phyloP scores from a whole-genome alignment of 2,888 invertebrate species.

The Bombyx huttoni region DNA sequence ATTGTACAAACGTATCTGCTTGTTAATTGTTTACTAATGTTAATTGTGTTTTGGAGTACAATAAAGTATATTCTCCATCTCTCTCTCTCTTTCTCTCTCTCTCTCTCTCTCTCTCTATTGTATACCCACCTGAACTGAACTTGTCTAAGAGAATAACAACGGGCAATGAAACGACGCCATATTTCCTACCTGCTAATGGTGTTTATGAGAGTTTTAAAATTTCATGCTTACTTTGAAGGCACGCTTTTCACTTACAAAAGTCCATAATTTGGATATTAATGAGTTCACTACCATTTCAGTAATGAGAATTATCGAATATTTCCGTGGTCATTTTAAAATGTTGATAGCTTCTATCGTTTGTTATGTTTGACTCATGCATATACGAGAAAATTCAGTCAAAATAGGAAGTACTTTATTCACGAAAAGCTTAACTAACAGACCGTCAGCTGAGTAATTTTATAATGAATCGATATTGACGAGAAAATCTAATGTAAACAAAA shows the following conservation, averaged over 20 bases:
- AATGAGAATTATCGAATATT: too few relatives aligned
- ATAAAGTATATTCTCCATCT: too few relatives aligned
- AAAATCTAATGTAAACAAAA: not conserved
- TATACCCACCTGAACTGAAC: conserved; percentile 12
- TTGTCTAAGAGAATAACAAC: conserved; percentile 14
- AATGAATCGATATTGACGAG: not conserved
- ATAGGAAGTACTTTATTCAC: not conserved
- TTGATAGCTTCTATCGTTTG: too few relatives aligned
- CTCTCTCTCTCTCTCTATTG: too few relatives aligned
- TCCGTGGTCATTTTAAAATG: too few relatives aligned
- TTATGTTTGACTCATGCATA: too few relatives aligned
- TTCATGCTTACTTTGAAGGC: conserved; percentile 46
- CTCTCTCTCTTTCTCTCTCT: too few relatives aligned
- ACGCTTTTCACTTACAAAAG: conserved; percentile 38
- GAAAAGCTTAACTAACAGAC: not conserved
- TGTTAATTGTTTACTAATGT: too few relatives aligned
- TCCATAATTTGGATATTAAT: not conserved
- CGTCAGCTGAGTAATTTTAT: not conserved
- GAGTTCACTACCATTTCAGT: too few relatives aligned
- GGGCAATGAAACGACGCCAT: conserved; percentile 7
- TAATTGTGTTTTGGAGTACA: too few relatives aligned
- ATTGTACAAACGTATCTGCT: too few relatives aligned
- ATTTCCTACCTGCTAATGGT: conserved; percentile 21
- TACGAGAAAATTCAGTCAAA: too few relatives aligned
- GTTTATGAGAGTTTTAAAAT: conserved; percentile 39